phyloP scores from a whole-genome alignment of 2,797 vertebrate genomes.

The Acanthiza pusilla region DNA sequence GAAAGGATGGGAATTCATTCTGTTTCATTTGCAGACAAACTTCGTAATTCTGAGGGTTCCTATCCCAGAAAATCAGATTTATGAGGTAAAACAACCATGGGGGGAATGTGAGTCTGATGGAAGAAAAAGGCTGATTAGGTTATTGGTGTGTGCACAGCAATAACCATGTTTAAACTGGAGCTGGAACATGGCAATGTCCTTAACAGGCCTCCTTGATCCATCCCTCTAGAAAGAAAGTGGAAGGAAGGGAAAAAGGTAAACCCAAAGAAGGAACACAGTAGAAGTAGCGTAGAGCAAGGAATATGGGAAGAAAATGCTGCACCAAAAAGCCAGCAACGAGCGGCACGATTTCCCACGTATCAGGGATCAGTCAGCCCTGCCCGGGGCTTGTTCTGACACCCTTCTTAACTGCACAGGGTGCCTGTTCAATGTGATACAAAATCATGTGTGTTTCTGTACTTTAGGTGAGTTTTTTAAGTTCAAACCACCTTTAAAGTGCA shows the following conservation, averaged over 20 bases:
- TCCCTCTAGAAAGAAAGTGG: not conserved
- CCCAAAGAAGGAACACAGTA: not conserved
- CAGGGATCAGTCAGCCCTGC: not conserved
- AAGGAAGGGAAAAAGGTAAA: not conserved
- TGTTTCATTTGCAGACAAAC: slow-evolving; percentile 9
- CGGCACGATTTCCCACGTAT: not conserved
- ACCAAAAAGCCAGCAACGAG: not conserved
- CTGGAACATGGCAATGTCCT: not conserved
- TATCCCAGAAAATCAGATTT: slow-evolving; percentile 20
- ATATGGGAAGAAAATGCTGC: not conserved
- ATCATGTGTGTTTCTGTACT: not conserved
- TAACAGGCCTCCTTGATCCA: not conserved
- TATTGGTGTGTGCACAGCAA: not conserved
- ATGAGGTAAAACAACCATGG: not conserved
- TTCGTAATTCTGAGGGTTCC: not conserved
- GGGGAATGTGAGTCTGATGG: not conserved
- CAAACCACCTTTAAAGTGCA: not conserved
- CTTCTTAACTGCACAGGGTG: not conserved
- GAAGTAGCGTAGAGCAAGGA: not conserved
- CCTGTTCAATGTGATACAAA: not conserved
- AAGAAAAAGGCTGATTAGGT: not conserved
- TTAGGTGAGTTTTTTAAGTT: not conserved
- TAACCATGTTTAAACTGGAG: not conserved
- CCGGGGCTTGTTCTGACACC: not conserved
- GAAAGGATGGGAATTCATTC: slow-evolving; percentile 17